Conservation (phyloP, 1,140 invertebrate genomes). For the Hycleus cichorii region DNA sequence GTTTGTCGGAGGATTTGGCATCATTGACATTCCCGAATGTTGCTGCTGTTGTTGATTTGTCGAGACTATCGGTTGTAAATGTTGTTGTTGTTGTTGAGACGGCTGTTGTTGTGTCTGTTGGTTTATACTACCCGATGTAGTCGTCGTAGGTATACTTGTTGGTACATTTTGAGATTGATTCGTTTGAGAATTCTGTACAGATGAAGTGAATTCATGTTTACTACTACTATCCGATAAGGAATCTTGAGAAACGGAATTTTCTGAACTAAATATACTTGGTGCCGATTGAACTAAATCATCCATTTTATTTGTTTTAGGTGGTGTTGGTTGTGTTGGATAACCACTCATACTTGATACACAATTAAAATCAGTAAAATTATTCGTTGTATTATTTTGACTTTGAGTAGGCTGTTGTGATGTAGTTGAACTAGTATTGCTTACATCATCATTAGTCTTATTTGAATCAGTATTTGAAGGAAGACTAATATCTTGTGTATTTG, state of each 20-base stretch:
- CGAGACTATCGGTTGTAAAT: neutral
- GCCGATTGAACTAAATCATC: slow-evolving; percentile 38
- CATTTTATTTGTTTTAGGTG: slow-evolving; percentile 39
- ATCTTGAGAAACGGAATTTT: slow-evolving; percentile 33
- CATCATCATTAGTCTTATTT: slow-evolving; percentile 32
- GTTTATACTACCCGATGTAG: slow-evolving; percentile 3
- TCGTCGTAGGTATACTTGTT: slow-evolving; percentile 1
- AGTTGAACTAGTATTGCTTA: slow-evolving; percentile 23
- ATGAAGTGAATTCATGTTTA: slow-evolving; percentile 7
- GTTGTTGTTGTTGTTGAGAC: slow-evolving; percentile 5
- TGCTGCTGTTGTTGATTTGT: neutral
- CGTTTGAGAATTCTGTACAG: neutral
- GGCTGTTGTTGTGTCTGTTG: slow-evolving; percentile 14
- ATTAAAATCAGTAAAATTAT: slow-evolving; percentile 36
- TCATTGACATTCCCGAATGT: no score
- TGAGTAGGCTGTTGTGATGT: slow-evolving; percentile 30
- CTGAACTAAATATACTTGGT: slow-evolving; percentile 32
- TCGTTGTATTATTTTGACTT: slow-evolving; percentile 29
- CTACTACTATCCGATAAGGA: slow-evolving; percentile 29
- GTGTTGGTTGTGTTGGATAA: slow-evolving; percentile 39
- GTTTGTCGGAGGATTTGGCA: no score
- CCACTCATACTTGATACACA: slow-evolving; percentile 35
- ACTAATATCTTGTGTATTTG: slow-evolving; percentile 34
- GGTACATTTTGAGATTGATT: slow-evolving; percentile 4
- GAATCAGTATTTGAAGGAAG: slow-evolving; percentile 36